phyloP scores from a whole-genome alignment of 2,113 vertebrate genomes.

The Myrmophylax atrothorax region DNA sequence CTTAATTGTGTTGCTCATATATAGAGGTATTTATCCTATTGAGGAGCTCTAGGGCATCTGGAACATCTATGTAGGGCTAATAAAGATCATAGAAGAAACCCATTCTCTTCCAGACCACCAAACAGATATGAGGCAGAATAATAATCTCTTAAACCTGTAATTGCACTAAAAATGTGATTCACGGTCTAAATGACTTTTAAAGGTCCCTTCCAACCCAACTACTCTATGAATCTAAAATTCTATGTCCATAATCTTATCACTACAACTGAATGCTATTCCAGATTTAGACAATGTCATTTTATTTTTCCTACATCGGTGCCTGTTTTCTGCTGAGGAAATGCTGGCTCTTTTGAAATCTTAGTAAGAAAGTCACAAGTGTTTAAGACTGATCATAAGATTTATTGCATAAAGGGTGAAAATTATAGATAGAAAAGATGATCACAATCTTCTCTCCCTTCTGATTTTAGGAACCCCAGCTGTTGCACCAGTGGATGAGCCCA shows the following conservation, averaged over 20 bases:
- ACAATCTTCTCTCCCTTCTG: not conserved
- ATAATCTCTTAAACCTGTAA: not conserved
- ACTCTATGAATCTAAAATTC: not conserved
- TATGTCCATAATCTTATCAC: not conserved
- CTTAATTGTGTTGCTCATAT: not conserved
- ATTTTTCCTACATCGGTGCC: not conserved
- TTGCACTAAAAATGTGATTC: not conserved
- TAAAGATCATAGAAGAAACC: not conserved
- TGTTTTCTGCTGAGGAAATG: not conserved
- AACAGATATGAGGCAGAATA: not conserved
- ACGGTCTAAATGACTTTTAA: not conserved
- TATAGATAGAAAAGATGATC: not conserved
- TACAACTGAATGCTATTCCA: not conserved
- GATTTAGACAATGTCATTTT: not conserved
- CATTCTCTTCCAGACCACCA: not conserved
- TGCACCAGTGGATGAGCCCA: accelerated
- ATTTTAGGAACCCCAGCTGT: not conserved
- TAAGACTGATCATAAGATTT: not conserved
- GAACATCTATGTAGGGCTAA: not conserved
- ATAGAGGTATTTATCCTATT: not conserved
- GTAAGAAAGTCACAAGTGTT: not conserved
- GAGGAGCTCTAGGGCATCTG: not conserved
- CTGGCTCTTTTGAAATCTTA: not conserved
- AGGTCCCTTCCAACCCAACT: not conserved
- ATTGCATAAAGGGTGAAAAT: not conserved